These are phyloP conservation scores for Scopus umbretta DNA, from an alignment of 2,113 vertebrate genomes.

Conservation along the genomic window DNA sequence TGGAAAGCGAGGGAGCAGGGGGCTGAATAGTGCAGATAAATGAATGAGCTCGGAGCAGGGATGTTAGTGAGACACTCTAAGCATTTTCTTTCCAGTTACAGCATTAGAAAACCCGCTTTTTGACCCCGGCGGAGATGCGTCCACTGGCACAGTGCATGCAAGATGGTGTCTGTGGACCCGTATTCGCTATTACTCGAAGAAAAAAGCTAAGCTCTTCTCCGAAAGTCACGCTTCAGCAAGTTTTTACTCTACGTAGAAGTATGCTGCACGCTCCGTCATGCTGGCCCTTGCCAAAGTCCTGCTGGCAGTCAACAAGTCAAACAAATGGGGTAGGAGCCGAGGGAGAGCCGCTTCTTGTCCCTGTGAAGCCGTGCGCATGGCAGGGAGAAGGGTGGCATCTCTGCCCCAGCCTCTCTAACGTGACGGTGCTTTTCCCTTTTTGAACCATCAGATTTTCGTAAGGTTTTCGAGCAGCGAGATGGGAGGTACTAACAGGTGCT, in stretches of 20 bases:
- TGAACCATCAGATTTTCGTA: rapidly evolving
- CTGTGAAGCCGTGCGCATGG: rapidly evolving
- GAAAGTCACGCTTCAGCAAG: background rate
- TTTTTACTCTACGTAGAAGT: background rate
- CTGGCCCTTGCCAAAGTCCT: background rate
- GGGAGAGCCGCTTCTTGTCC: background rate
- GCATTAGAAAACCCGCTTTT: background rate
- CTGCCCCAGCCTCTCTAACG: background rate
- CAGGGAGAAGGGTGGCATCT: background rate
- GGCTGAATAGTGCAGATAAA: background rate
- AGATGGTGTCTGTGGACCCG: background rate
- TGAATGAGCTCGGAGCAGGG: background rate
- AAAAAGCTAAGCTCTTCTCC: background rate
- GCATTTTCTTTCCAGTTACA: background rate
- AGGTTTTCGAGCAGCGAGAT: rapidly evolving
- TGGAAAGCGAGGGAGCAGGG: background rate
- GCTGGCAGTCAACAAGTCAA: background rate
- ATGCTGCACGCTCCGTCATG: rapidly evolving
- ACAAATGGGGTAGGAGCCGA: rapidly evolving
- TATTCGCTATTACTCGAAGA: background rate
- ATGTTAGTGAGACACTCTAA: background rate
- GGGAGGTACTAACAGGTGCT: background rate
- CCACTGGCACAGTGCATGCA: background rate
- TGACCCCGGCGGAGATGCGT: rapidly evolving
- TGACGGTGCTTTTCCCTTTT: background rate